phyloP scores from a whole-genome alignment of 2,113 vertebrate genomes.

The Ceuthmochares aereus region DNA sequence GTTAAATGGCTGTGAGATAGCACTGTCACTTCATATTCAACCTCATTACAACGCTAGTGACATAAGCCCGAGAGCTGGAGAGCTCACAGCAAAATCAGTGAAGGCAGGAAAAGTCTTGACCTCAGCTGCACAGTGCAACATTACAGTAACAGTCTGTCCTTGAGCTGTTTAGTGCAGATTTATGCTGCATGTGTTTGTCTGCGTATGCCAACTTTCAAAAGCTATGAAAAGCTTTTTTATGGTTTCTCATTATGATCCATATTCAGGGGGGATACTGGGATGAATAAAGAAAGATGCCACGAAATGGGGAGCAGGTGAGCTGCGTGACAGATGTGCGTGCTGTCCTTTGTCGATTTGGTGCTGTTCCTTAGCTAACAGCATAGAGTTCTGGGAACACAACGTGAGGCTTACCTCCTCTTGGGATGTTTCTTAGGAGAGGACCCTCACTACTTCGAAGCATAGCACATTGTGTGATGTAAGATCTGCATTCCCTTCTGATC shows the following conservation, averaged over 20 bases:
- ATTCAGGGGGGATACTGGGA: neutral
- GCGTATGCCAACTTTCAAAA: slow-evolving; percentile 13
- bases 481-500: slow-evolving; percentile 21
- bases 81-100: neutral
- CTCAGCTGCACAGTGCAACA: neutral
- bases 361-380: neutral
- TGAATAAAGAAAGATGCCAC: neutral
- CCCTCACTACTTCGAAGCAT: neutral
- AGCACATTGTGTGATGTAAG: neutral
- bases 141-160: neutral
- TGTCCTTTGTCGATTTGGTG: neutral
- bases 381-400: neutral
- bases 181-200: slow-evolving; percentile 19
- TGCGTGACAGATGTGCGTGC: neutral
- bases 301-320: slow-evolving; percentile 28
- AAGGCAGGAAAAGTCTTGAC: slow-evolving; percentile 31
- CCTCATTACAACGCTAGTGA: neutral
- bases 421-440: neutral
- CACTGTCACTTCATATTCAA: neutral
- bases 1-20: neutral
- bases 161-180: slow-evolving; percentile 33
- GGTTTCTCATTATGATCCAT: slow-evolving; percentile 19
- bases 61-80: neutral
- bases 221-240: slow-evolving; percentile 36
- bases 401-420: neutral